Evolutionary conservation across 2,113 vertebrate genomes (phyloP), one percentile per base, ranked within the genome.

Genomic region (Lamprologus ornatipinnis): DNA sequence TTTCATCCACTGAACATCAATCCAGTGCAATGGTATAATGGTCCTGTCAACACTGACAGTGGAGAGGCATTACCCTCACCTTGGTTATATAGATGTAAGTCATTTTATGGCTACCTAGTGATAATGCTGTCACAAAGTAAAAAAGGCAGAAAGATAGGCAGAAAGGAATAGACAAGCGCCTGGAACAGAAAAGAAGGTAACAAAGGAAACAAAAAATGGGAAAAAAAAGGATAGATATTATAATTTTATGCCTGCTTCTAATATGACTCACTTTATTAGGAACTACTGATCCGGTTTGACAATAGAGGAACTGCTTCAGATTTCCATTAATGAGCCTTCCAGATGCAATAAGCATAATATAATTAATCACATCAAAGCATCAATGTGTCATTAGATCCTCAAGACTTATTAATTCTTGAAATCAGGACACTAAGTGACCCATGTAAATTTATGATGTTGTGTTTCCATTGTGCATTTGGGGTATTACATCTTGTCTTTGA

Each of bases 401-500:
- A 14, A 31, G 37, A 82, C 63, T 85, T 80, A 87, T 85, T 89
- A 70, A 89, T 58, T 54, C 60, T 84, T 82, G 78, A 65, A 65
- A 81, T 83, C 65, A 40, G 53, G 82, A 51, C 57, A 85, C 55
- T 19, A 65, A 87, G 89, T 87, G 85, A 83, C 85, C 75, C 37
- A 55, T 82, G 81, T 31, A 87, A 90, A 93, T 94, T 60, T 89
- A 93, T 87, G 82, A 84, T 81, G 7, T 31, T 23, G 40, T 35
- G 85, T 73, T 88, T 89, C 86, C 85, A 63, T 86, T 79, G 58
- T 86, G 73, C 57, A 87, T 88, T 87, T 83, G 75, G 51, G 82
- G 84, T 88, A 93, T 89, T 91, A 89, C 91, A 94, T 92, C 92
- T 91, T 93, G 83, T 78, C 45, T 73, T 47, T 90, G 91, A 95